Evolutionary conservation across 2,888 invertebrate species (phyloP).

Genomic region (Chrysotoxum bicinctum): DNA sequence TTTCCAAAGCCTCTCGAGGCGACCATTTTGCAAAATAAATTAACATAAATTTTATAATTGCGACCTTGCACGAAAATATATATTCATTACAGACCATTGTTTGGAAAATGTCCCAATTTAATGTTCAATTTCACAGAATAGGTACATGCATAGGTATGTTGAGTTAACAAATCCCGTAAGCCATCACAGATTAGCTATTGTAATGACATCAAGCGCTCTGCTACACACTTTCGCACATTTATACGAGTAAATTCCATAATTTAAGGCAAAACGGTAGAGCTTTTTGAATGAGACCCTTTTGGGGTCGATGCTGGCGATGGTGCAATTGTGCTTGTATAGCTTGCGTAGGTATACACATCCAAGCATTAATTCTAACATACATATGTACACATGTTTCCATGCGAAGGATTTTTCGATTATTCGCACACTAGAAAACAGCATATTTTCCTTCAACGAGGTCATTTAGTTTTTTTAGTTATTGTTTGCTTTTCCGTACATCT

Average conservation of each 20-base stretch:
- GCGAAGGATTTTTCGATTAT: conserved; percentile 36
- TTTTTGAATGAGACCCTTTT: neutral
- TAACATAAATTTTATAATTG: neutral
- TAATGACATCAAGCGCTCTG: conserved; percentile 36
- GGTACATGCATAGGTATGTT: too few relatives aligned
- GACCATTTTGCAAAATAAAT: neutral
- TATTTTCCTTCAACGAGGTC: conserved; percentile 26
- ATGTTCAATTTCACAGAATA: conserved; percentile 3
- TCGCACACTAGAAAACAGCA: neutral
- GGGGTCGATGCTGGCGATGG: neutral
- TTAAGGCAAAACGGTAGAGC: conserved; percentile 20
- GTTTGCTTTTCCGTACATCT: neutral
- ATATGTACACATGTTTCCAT: neutral
- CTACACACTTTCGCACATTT: conserved; percentile 47
- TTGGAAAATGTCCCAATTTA: conserved; percentile 22
- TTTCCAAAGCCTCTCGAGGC: neutral
- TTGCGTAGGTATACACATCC: conserved; percentile 34
- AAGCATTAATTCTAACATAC: too few relatives aligned
- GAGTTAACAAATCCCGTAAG: conserved; percentile 15
- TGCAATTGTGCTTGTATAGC: conserved; percentile 8
- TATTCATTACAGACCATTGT: neutral
- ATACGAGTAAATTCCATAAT: conserved; percentile 57
- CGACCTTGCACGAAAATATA: neutral
- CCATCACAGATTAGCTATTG: conserved; percentile 36
- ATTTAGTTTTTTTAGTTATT: neutral